Evolutionary conservation across 2,888 invertebrate genomes (phyloP), one percentile per base, ranked within the genome.

Genomic region (Apamea anceps): DNA sequence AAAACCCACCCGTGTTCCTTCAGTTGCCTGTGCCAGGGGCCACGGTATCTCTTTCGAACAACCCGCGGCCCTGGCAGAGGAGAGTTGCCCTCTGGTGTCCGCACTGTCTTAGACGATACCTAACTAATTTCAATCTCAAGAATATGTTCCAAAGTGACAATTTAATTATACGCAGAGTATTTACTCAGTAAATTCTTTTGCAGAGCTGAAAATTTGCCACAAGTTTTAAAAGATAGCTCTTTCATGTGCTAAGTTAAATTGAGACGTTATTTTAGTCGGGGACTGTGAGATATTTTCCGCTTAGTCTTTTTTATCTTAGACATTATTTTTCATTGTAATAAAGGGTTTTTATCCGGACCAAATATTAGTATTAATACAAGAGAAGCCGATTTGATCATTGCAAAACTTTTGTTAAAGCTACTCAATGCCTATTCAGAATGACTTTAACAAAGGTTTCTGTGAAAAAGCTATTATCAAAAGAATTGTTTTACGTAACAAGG

Each of bases 231-330:
- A 77, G 48, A 77, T 77, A 57, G 57, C 75, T 84, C 32, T 51
- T 75, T 77, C 72, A 74, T 74, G 77, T 76, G 48, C 42, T 75
- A 78, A 78, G 67, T 85, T 85, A 68, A 81, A 87, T 84, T 81
- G 28, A 42, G 65, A 75, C 67, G 65, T 77, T 73, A 85, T 77
- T 79, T 79, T 25, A 77, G 37, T 57, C 25, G 21, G 25, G 15
- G 12, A 45, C 42, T 74, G 28, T 25, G 48, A 57, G 42, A 72
- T 63, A 84, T 84, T 77, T 79, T 73, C 21, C n/a, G 15, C 63
- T 63, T 13, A n/a, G 45, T n/a, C 21, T 70, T 73, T 84, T 73
- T 68, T 65, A 74, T 72, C 54, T 72, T 48, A 28, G 2, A 42
- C 21, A 68, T 80, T 72, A 84, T 77, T 66, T 37, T 78, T 77